A percentile compares a stretch with the other conserved stretches of the same genome.
phyloP scores from a whole-genome alignment of 2,113 vertebrate species.

The Mormyrus lacerda region DNA sequence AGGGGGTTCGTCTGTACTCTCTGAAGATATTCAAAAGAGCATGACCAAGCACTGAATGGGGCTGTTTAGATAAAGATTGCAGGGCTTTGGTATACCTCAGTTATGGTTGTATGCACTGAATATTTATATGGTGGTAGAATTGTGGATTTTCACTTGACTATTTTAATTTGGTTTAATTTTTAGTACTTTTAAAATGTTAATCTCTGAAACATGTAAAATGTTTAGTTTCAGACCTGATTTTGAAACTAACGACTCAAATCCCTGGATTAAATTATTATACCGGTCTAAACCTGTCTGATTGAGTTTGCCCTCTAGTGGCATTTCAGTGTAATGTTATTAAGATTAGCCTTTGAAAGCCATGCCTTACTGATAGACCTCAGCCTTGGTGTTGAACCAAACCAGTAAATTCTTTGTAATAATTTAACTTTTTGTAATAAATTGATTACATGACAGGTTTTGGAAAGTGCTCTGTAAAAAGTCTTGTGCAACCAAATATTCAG shows the following conservation, averaged over 20 bases:
- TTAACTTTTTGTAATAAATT: background rate
- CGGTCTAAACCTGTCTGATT: background rate
- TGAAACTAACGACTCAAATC: background rate
- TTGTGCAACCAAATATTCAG: background rate
- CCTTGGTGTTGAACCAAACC: background rate
- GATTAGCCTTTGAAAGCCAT: background rate
- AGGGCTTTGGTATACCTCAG: background rate
- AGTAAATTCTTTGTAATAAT: background rate
- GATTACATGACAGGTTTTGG: background rate
- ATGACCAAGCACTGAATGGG: background rate
- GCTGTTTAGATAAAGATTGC: background rate
- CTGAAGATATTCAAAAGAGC: background rate
- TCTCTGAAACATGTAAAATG: background rate
- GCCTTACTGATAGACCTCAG: background rate
- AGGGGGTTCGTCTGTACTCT: background rate
- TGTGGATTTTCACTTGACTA: background rate
- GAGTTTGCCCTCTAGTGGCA: background rate
- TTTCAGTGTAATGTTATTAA: slow-evolving; percentile 1
- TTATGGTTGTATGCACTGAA: background rate
- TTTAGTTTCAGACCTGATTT: background rate
- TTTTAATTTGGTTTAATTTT: background rate
- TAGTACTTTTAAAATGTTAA: background rate
- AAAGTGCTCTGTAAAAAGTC: background rate
- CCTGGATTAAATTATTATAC: background rate
- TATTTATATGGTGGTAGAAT: background rate